phyloP scores from a whole-genome alignment of 2,113 vertebrate genomes.

The Calyptomena viridis region DNA sequence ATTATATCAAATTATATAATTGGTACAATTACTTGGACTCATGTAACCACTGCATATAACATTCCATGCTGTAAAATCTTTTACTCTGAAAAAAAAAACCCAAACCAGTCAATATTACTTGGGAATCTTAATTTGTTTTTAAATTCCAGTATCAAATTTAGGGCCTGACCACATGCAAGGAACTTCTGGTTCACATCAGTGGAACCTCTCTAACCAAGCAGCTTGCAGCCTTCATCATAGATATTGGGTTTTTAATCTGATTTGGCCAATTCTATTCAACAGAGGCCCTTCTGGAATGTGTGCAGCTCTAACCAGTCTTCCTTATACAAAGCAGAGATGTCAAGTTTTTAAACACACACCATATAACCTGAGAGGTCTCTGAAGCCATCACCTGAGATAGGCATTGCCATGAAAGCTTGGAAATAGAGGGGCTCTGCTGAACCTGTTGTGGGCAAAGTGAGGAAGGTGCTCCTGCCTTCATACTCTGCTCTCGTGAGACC shows the following conservation, averaged over 20 bases:
- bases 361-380: background rate
- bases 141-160: slow-evolving; percentile 64
- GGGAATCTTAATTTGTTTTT: slow-evolving; percentile 64
- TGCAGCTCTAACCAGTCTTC: background rate
- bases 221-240: slow-evolving; percentile 33
- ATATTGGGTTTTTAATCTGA: slow-evolving; percentile 51
- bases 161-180: slow-evolving; percentile 52
- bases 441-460: background rate
- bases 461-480: background rate
- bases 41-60: slow-evolving; percentile 63
- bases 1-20: slow-evolving; percentile 69
- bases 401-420: background rate
- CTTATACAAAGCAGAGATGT: background rate
- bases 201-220: slow-evolving; percentile 14
- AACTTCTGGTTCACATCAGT: slow-evolving; percentile 52
- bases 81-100: slow-evolving; percentile 1
- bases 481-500: background rate
- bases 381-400: background rate
- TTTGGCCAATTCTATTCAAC: slow-evolving; percentile 51
- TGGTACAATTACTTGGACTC: slow-evolving; percentile 56
- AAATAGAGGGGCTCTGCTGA: background rate
- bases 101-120: slow-evolving; percentile 49
- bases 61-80: slow-evolving; percentile 57
- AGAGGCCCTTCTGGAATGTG: slow-evolving; percentile 19
- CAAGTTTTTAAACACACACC: background rate